A percentile compares a stretch with the other conserved stretches of the same genome.
Evolutionary conservation across 2,888 invertebrate genomes (phyloP).

Genomic region (Caenorhabditis plicata): DNA sequence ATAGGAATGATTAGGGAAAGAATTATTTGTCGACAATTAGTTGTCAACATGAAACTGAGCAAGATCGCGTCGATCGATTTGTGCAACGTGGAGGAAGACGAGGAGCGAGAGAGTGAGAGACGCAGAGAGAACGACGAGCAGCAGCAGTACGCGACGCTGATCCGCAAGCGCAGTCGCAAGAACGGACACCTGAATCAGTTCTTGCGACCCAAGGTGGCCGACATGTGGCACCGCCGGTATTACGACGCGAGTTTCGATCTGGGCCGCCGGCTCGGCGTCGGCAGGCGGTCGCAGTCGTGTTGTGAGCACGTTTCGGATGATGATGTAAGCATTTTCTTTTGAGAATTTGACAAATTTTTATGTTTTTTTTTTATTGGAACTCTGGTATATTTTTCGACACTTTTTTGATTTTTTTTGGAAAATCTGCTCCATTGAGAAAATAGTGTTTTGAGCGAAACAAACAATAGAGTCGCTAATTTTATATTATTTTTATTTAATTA

Average conservation of each 20-base stretch:
- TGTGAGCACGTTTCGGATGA: slow-evolving; percentile 23
- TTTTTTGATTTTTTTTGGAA: slow-evolving; percentile 14
- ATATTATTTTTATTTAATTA: no score
- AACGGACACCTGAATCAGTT: slow-evolving; percentile 7
- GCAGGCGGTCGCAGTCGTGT: slow-evolving; percentile 15
- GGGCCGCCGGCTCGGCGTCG: slow-evolving; percentile 26
- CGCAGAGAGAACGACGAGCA: slow-evolving; percentile 14
- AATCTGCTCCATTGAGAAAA: no score
- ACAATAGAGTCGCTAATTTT: no score
- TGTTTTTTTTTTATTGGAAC: neutral
- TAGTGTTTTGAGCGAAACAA: no score
- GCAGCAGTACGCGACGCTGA: slow-evolving; percentile 18
- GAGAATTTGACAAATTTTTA: neutral
- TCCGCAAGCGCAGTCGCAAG: slow-evolving; percentile 14
- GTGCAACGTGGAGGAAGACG: slow-evolving; percentile 24
- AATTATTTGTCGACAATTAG: slow-evolving; percentile 10
- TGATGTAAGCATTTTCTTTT: neutral
- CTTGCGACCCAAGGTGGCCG: slow-evolving; percentile 26
- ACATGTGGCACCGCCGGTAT: slow-evolving; percentile 28
- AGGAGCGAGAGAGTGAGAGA: slow-evolving; percentile 6
- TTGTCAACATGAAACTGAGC: slow-evolving; percentile 8
- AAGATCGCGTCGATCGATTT: slow-evolving; percentile 31
- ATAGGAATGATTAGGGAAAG: neutral
- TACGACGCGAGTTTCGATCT: slow-evolving; percentile 35
- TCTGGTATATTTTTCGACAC: slow-evolving; percentile 9